Base-by-base conservation (phyloP, 2,797 vertebrate genomes). In the Scolopax rusticola region DNA sequence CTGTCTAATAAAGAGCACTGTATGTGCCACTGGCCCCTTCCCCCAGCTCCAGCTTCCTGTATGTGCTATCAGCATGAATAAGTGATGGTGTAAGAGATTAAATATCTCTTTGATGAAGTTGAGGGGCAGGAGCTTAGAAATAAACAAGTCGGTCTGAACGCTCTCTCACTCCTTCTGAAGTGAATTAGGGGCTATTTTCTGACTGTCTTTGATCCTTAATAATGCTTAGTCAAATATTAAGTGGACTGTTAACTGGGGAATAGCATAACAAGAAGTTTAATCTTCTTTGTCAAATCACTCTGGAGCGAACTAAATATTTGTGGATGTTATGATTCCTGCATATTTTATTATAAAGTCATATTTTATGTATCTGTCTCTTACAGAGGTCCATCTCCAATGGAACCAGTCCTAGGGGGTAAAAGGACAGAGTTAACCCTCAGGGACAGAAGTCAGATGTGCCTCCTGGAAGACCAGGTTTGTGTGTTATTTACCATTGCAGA, bases 151-250 rank as follows among this genome's bases (percentile, higher is more conserved):
- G 14, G 6, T 81, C 47, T 3, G 80, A 94, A 94, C 5, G 3
- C 1, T 0, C 50, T 65, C 60, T 19, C n/a, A 2, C 33, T 53
- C 94, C 70, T 93, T 90, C 84, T 70, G 63, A 69, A 56, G 10
- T 27, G 67, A 86, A 69, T 83, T 40, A 95, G 65, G 71, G 53
- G 53, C 75, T 95, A 12, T 86, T 94, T 94, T 50, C 59, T 97
- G 82, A 78, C 53, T 78, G 93, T 33, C 93, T 74, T 94, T 93
- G 76, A 83, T 68, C 84, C 64, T 85, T 70, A 60, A 48, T 47
- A 80, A 60, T 19, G 40, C 51, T 95, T 80, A 94, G 50, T 83
- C 78, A 85, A 93, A 96, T 61, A 95, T 47, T 78, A 76, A 94
- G 69, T 70, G 87, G 90, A 65, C 75, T 36, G 32, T 81, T 95